These are phyloP conservation scores for Drosophila pandora DNA, from an alignment of 1,140 invertebrate genomes.

Conservation along the genomic window DNA sequence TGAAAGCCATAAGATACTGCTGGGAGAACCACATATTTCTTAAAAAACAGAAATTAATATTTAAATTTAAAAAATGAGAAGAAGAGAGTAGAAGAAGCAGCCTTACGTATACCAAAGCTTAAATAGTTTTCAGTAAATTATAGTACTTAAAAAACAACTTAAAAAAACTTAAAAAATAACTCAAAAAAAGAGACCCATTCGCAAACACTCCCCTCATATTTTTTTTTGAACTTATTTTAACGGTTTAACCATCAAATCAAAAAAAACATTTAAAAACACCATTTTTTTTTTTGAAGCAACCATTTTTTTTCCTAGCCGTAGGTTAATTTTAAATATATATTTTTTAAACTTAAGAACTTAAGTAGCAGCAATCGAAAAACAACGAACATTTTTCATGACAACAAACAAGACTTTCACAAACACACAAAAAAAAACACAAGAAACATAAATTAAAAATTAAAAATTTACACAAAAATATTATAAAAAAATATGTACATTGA, in stretches of 20 bases:
- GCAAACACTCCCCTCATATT: conserved; percentile 8
- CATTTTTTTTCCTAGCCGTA: conserved; percentile 28
- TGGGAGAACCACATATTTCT: neutral
- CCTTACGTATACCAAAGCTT: conserved; percentile 73
- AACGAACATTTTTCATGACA: conserved; percentile 44
- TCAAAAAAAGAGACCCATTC: conserved; percentile 4
- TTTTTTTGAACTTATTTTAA: conserved; percentile 17
- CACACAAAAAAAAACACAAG: conserved; percentile 3
- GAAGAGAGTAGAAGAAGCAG: conserved; percentile 22
- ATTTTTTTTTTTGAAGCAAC: conserved; percentile 13
- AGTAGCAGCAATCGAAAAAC: conserved; percentile 38
- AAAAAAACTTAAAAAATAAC: conserved; percentile 16
- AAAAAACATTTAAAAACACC: conserved; percentile 11
- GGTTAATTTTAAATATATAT: conserved; percentile 3
- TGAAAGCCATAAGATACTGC: neutral
- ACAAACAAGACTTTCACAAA: conserved; percentile 35
- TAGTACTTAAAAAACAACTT: conserved; percentile 29
- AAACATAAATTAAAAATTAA: conserved; percentile 5
- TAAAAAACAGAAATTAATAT: neutral
- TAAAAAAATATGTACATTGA: conserved; percentile 55
- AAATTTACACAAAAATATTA: conserved; percentile 13
- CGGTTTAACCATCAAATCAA: conserved; percentile 28
- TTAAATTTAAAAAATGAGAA: neutral
- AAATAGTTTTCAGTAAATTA: conserved; percentile 52
- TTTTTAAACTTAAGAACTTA: conserved; percentile 21